A percentile compares a stretch with the other conserved stretches of the same genome.
phyloP scores from a whole-genome alignment of 2,888 invertebrate genomes.

The Willowsia nigromaculata region DNA sequence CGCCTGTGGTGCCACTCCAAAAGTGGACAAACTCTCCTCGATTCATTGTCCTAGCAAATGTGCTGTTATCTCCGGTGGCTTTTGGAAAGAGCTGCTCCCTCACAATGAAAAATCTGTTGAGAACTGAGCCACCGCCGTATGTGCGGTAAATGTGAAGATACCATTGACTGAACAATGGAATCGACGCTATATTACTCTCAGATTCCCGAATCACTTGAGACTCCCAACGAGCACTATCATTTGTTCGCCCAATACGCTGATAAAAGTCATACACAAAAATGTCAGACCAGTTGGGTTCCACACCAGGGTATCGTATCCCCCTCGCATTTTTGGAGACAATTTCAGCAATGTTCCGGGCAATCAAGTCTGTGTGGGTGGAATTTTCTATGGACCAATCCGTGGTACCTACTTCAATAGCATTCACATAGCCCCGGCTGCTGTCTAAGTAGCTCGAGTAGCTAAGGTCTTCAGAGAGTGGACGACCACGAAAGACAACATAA shows the following conservation, averaged over 20 bases:
- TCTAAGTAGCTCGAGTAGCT: constrained; percentile 44
- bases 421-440: not conserved
- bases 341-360: constrained; percentile 22
- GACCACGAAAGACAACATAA: constrained; percentile 29
- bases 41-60: constrained; percentile 47
- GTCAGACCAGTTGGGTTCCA: constrained; percentile 33
- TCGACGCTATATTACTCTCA: not conserved
- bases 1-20: constrained; percentile 19
- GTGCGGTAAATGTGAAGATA: constrained; percentile 31
- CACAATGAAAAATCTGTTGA: constrained; percentile 40
- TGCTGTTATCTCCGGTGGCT: not conserved
- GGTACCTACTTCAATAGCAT: constrained; percentile 49
- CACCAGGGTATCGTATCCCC: constrained; percentile 20
- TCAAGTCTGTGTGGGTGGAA: not conserved
- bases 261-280: constrained; percentile 53
- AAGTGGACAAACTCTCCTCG: constrained; percentile 58
- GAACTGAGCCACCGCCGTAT: constrained; percentile 2
- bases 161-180: constrained; percentile 50
- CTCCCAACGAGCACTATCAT: constrained; percentile 11
- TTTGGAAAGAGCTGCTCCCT: constrained; percentile 30
- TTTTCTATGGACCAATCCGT: constrained; percentile 42
- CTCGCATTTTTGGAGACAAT: constrained; percentile 5
- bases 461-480: not conserved
- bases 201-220: not conserved
- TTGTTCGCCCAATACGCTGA: not conserved